These are phyloP conservation scores for Hermaeophaga mercurialis DNA, from an alignment of 2,888 invertebrate genomes.

Conservation along the genomic window DNA sequence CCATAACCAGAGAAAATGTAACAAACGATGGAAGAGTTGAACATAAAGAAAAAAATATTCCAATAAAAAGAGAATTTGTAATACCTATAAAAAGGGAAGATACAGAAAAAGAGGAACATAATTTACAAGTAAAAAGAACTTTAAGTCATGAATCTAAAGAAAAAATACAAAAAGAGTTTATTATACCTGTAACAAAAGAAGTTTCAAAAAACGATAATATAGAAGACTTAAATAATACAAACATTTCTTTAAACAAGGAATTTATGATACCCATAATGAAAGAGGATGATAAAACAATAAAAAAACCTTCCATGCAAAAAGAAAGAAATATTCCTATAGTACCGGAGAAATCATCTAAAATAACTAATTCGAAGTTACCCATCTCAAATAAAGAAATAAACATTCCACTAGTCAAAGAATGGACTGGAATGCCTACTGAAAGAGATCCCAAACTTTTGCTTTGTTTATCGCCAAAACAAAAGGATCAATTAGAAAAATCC, in stretches of 20 bases:
- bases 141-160: too few relatives aligned
- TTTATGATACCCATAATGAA: conserved; percentile 6
- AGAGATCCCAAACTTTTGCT: conserved; percentile 66
- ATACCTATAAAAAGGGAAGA: conserved; percentile 8
- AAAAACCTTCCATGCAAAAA: not conserved
- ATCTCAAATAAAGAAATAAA: not conserved
- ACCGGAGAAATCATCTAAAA: too few relatives aligned
- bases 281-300: not conserved
- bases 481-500: conserved; percentile 64
- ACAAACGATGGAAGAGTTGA: not conserved
- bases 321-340: not conserved
- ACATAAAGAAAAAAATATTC: conserved; percentile 28
- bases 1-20: too few relatives aligned
- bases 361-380: too few relatives aligned
- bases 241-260: too few relatives aligned
- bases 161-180: not conserved
- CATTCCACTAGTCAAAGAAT: conserved; percentile 41
- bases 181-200: not conserved
- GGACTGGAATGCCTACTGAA: conserved; percentile 68
- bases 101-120: not conserved
- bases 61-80: conserved; percentile 44
- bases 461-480: conserved; percentile 76
- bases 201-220: too few relatives aligned
- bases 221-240: too few relatives aligned
- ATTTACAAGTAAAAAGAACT: too few relatives aligned